Evolutionary conservation across 2,797 vertebrate species (phyloP).

Genomic region (Amblyopsis hoosieri): DNA sequence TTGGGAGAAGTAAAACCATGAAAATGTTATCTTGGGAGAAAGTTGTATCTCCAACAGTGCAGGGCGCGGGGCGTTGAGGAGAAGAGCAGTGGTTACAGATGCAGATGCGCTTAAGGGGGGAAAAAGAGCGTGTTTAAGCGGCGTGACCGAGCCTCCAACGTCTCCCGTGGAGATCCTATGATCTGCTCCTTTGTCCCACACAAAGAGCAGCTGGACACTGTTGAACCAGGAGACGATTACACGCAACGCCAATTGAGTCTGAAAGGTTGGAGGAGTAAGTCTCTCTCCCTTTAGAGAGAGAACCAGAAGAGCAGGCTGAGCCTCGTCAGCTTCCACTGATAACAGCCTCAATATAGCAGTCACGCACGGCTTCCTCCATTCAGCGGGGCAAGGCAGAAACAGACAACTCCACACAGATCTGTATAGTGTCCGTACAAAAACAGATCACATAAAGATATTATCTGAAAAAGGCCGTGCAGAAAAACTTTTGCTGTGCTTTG

Average conservation of each 20-base stretch:
- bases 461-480: background rate
- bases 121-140: constrained; percentile 61
- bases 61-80: constrained; percentile 17
- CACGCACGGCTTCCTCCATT: constrained; percentile 17
- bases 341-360: constrained; percentile 35
- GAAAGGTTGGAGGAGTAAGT: constrained; percentile 66
- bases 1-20: too few relatives aligned
- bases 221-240: constrained; percentile 79
- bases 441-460: constrained; percentile 1
- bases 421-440: constrained; percentile 24
- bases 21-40: too few relatives aligned
- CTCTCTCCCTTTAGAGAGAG: constrained; percentile 43
- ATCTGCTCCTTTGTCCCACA: constrained; percentile 73
- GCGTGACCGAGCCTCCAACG: constrained; percentile 30
- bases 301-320: background rate
- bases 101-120: constrained; percentile 64
- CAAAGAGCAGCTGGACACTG: constrained; percentile 80
- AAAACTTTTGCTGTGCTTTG: background rate
- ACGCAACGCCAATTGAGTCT: constrained; percentile 76
- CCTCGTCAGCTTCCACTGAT: constrained; percentile 30
- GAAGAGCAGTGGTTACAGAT: constrained; percentile 41
- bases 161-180: constrained; percentile 68
- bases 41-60: too few relatives aligned
- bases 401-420: constrained; percentile 10
- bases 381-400: constrained; percentile 29